Evolutionary conservation across 2,888 invertebrate species (phyloP), one percentile per base, ranked within the genome.

Genomic region (Proisotoma minuta): DNA sequence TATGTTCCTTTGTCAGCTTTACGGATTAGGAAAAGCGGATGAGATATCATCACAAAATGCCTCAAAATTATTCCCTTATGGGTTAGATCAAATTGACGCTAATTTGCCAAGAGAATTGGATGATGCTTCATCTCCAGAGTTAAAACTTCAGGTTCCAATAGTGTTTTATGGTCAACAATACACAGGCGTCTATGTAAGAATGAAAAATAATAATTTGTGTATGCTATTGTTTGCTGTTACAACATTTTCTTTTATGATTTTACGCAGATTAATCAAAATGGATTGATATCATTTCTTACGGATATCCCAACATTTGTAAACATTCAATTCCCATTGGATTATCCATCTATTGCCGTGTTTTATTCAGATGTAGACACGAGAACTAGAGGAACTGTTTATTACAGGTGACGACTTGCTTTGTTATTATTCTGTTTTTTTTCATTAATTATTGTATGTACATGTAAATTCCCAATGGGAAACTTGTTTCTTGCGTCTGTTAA

Each of bases 341-440:
- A 91, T 77, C 89, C 94, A 0, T 84, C 90, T 1, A 90, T 97
- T 73, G 91, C 95, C 0, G 90, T 91, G 0, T 87, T 95, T 74
- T 93, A 96, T 77, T 85, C 91, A 0, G 95, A 97, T 78, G 84
- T 96, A 3, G 96, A 97, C 77, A 91, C 88, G 0, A 82, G 86
- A 1, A 80, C 79, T 10, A 80, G 84, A 0, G 92, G 95, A 12
- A 79, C 81, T 3, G 84, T 95, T 67, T 87, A 85, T 73, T 90
- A 88, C 76, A 78, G 82, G 82, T 82, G 74, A 62, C n/a, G n/a
- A n/a, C n/a, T n/a, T n/a, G n/a, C n/a, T n/a, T n/a, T n/a, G n/a
- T n/a, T n/a, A n/a, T n/a, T n/a, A n/a, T n/a, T n/a, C n/a, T n/a
- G n/a, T n/a, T n/a, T n/a, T n/a, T n/a, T n/a, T n/a, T n/a, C n/a